phyloP scores from a whole-genome alignment of 2,888 invertebrate species.

The Melinaea menophilus region DNA sequence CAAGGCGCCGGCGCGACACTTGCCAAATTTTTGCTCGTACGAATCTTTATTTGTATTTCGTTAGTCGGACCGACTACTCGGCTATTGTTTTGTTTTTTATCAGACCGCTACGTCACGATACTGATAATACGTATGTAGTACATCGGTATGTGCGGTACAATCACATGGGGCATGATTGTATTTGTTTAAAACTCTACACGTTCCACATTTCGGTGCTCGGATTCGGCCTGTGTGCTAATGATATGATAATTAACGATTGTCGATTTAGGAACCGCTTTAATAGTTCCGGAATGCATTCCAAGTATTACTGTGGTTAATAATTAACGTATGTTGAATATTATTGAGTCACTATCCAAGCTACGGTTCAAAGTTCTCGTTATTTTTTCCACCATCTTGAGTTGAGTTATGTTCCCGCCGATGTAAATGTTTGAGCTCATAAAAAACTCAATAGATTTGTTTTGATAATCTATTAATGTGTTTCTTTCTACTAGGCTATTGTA shows the following conservation, averaged over 20 bases:
- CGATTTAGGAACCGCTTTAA: slow-evolving; percentile 11
- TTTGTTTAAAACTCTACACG: background rate
- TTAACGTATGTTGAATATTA: slow-evolving; percentile 8
- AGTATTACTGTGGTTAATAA: slow-evolving; percentile 9
- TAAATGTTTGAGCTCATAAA: no score
- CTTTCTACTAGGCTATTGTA: no score
- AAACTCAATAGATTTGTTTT: no score
- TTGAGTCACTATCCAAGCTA: no score
- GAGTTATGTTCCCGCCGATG: no score
- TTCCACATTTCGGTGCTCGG: slow-evolving; percentile 6
- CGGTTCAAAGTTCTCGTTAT: no score
- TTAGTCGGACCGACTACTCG: slow-evolving; percentile 27
- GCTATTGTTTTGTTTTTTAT: slow-evolving; percentile 30
- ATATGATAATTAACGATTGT: slow-evolving; percentile 17
- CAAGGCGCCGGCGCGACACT: slow-evolving; percentile 65
- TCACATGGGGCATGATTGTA: background rate
- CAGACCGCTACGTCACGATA: slow-evolving; percentile 19
- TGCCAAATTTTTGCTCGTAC: slow-evolving; percentile 50
- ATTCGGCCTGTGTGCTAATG: slow-evolving; percentile 12
- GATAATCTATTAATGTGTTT: no score
- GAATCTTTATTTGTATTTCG: slow-evolving; percentile 35
- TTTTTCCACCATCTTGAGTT: no score
- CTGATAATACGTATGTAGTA: slow-evolving; percentile 12
- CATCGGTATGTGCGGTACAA: background rate
- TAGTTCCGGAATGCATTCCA: slow-evolving; percentile 10